Evolutionary conservation across 2,888 invertebrate genomes (phyloP).

Genomic region (Cheilosia vulpina): DNA sequence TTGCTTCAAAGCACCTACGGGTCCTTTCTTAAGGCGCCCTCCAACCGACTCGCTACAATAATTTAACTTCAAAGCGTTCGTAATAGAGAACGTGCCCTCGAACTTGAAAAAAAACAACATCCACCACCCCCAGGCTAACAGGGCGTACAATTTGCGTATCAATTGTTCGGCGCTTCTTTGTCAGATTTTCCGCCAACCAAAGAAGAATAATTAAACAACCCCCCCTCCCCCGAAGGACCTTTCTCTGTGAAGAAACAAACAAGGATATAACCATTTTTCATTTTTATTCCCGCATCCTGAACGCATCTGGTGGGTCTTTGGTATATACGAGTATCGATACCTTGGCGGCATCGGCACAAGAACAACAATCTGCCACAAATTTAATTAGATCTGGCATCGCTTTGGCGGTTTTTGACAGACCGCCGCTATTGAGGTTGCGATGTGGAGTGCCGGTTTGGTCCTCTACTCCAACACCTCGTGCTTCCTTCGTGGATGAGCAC

Average conservation of each 20-base stretch:
- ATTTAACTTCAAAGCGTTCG: conserved; percentile 40
- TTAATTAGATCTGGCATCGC: conserved; percentile 70
- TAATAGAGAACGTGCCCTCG: conserved; percentile 25
- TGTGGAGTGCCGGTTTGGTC: conserved; percentile 17
- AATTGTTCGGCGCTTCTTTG: conserved; percentile 56
- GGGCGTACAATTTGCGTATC: conserved; percentile 57
- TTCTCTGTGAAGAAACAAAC: background rate
- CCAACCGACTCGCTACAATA: background rate
- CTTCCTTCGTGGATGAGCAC: conserved; percentile 48
- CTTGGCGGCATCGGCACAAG: conserved; percentile 9
- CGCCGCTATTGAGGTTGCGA: conserved; percentile 45
- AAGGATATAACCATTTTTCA: conserved; percentile 39
- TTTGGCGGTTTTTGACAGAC: conserved; percentile 72
- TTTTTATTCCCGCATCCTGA: conserved; percentile 8
- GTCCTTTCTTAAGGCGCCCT: background rate
- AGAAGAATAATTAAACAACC: conserved; percentile 62
- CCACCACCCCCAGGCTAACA: conserved; percentile 35
- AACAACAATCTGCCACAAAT: conserved; percentile 66
- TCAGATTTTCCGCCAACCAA: conserved; percentile 50
- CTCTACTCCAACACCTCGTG: conserved; percentile 53
- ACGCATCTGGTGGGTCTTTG: conserved; percentile 34
- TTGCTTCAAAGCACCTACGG: conserved; percentile 1
- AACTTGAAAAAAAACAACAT: conserved; percentile 7
- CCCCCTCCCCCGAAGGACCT: conserved; percentile 3
- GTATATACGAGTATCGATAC: conserved; percentile 25